Base-by-base conservation (phyloP, 2,888 invertebrate genomes). In the Cyrtodaria siliqua region DNA sequence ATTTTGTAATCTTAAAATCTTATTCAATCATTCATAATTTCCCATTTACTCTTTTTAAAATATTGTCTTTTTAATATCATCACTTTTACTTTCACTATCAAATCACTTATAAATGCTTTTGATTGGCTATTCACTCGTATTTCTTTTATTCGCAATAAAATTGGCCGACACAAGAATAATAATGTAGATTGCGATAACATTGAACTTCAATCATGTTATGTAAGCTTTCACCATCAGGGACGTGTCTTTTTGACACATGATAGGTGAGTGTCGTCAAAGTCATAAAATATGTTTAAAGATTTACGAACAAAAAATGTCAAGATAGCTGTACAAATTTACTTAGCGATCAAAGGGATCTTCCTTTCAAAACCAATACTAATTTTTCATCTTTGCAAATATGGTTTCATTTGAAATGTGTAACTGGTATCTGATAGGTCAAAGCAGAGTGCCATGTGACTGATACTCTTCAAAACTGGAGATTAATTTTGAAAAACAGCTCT, bases 261-360 rank as follows among this genome's bases (percentile, higher is more conserved):
- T 69, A 78, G 68, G 72, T 72, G 64, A 67, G 62, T 68, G 70
- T 61, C 55, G 60, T 18, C 59, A 57, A 60, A 66, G 72, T 66
- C 72, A 72, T 52, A 66, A 63, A 60, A 47, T 40, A 47, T 72
- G 53, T 70, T 59, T 56, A 55, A 60, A 73, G 72, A 78, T 69
- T 67, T 72, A 69, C 38, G 42, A 64, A 64, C 60, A 73, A 78
- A 62, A n/a, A 67, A 72, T 78, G 78, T 78, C 72, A 67, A 78
- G 72, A 72, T 72, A 53, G 50, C 50, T 69, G 69, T 64, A 56
- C 68, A 79, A 71, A 79, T 79, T 70, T 79, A 62, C 73, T 27
- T 62, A 70, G 53, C 70, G 74, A 79, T 79, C 79, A 74, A 79
- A 71, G 74, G 61, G 79, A 79, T 79, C 59, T 79, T 68, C 68